Evolutionary conservation across 2,888 invertebrate species (phyloP), one percentile per base, ranked within the genome.

Genomic region (Amphimallon solstitiale): DNA sequence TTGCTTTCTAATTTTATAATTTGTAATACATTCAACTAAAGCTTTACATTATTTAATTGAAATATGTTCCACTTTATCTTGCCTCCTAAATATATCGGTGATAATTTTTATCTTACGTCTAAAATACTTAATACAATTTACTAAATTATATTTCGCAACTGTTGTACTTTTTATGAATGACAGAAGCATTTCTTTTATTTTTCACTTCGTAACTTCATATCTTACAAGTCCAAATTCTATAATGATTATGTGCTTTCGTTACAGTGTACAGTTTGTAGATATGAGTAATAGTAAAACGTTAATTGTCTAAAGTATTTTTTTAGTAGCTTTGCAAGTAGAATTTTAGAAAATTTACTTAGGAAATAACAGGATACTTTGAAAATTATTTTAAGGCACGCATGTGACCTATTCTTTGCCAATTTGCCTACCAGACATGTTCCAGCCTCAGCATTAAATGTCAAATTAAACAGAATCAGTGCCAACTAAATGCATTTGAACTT

Each of bases 401-500:
- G 73, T 72, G 73, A 73, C 71, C 70, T 61, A 65, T 68, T 69
- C 68, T 69, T 68, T 72, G 73, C 71, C 73, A 73, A 71, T 71
- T 70, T 69, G 67, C 68, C 67, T 68, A 71, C 65, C 72, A 67
- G 70, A 68, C 70, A 71, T 73, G 72, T 73, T 70, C 69, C 70
- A 70, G 63, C 70, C 65, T 45, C 68, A 51, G 45, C 40, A 66
- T 61, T 75, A 74, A 75, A 75, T 75, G 75, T 74, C 75, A 75
- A 66, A 70, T 71, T 68, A 72, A 66, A 65, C 64, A 65, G 68
- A 63, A 67, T 65, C 61, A 52, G 65, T 74, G 74, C 73, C 73
- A 74, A 71, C 67, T 65, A 71, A 72, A 71, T 72, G 72, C 72
- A 70, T 70, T 68, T 72, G 72, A 72, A 72, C 72, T 72, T 71